Conservation (phyloP, 2,797 vertebrate species). For the Myotis daubentonii region DNA sequence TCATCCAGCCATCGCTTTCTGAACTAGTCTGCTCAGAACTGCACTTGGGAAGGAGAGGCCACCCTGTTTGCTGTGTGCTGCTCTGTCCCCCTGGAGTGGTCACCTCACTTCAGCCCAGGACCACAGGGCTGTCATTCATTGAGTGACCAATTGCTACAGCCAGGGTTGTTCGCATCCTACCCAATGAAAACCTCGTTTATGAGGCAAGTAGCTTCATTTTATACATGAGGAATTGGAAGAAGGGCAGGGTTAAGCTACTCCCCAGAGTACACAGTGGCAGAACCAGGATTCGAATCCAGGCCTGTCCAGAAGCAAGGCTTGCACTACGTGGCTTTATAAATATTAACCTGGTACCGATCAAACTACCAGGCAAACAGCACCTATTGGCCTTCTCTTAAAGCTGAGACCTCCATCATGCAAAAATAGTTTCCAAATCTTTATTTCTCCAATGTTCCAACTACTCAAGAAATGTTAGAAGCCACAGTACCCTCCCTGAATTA, state of each 20-base stretch:
- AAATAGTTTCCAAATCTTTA: background rate
- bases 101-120: background rate
- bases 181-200: background rate
- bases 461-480: background rate
- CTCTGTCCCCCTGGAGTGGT: background rate
- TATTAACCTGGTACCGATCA: background rate
- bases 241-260: background rate
- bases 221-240: background rate
- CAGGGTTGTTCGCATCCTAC: background rate
- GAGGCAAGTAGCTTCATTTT: background rate
- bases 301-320: background rate
- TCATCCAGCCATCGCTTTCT: background rate
- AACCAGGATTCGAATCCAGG: background rate
- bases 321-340: background rate
- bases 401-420: background rate
- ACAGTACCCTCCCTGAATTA: background rate
- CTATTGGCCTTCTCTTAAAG: background rate
- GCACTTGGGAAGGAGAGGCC: background rate
- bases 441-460: background rate
- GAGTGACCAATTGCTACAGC: accelerated
- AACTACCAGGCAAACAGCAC: background rate
- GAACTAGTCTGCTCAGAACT: background rate
- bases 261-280: background rate
- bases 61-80: background rate
- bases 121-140: background rate